phyloP scores from a whole-genome alignment of 1,140 invertebrate genomes.

The Heterodera carotae region DNA sequence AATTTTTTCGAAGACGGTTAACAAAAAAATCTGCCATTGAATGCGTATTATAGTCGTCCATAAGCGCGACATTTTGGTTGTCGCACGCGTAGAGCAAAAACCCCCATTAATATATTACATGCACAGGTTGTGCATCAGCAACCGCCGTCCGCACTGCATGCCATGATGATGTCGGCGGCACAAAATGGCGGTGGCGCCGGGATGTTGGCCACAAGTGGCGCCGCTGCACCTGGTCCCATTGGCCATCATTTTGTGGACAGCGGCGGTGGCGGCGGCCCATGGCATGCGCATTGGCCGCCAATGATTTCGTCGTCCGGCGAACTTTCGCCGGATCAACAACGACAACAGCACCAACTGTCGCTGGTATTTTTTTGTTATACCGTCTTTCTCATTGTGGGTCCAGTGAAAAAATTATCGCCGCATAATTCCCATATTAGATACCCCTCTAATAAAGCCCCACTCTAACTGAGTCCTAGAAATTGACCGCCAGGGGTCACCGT shows the following conservation, averaged over 20 bases:
- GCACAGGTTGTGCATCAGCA: slow-evolving; percentile 46
- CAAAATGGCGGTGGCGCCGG: background rate
- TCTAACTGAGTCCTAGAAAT: too few species aligned
- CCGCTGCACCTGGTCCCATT: background rate
- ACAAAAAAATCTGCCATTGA: too few species aligned
- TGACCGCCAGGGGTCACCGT: too few species aligned
- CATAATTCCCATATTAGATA: too few species aligned
- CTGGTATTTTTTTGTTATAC: background rate
- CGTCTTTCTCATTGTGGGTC: too few species aligned
- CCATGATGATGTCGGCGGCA: background rate
- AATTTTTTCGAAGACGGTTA: too few species aligned
- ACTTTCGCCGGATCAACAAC: slow-evolving; percentile 20
- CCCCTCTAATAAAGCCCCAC: too few species aligned
- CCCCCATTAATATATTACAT: background rate
- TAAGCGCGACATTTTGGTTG: too few species aligned
- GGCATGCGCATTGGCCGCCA: slow-evolving; percentile 32
- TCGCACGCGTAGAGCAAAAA: too few species aligned
- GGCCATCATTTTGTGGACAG: background rate
- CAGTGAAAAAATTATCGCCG: background rate
- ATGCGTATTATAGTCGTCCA: too few species aligned
- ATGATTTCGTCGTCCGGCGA: background rate
- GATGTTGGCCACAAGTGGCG: background rate
- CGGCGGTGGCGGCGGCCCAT: too few species aligned
- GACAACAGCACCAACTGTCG: slow-evolving; percentile 7
- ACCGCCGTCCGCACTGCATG: slow-evolving; percentile 19